Evolutionary conservation across 2,888 invertebrate species (phyloP), one percentile per base, ranked within the genome.

Genomic region (Andricus quercusramuli): DNA sequence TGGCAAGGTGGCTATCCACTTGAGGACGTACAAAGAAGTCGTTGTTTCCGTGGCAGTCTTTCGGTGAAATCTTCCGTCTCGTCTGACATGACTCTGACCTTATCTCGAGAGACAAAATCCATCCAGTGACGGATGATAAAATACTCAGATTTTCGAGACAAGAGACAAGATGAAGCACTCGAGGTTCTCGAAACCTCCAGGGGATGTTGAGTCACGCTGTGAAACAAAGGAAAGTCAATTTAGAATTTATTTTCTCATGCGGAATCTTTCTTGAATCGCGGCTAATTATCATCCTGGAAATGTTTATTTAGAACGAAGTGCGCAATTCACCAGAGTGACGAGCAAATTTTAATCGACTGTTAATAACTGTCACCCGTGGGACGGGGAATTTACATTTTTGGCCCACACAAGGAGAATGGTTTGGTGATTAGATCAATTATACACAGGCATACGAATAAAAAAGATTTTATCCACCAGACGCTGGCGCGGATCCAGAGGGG

Each of bases 41-140:
- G 82, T 87, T 87, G 86, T 87, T 80, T 83, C 74, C 56, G 74
- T 25, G 56, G 22, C 62, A 47, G 78, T 70, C 85, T 84, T 84
- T 78, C 44, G 41, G 83, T 70, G 51, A 51, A 70, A 70, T 29
- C 51, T 25, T 51, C 51, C 70, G 29, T 47, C 70, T 70, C 20
- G 9, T 70, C 15, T 47, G n/a, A 70, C 74, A 32, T 29, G 56
- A 74, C 74, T 51, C 11, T 70, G 70, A 70, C 70, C 56, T 74
- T 74, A 74, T 74, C 51, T 56, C 32, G n/a, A 37, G 56, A 74
- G 74, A 74, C 51, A 56, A 74, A 74, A 56, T 74, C 56, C 37
- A 51, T 56, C 29, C 32, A 56, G 62, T 62, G 62, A 74, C 9
- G 29, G n/a, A 20, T 20, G 32, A 56, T n/a, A 37, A 74, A 56